Evolutionary conservation across 2,113 vertebrate genomes (phyloP).

Genomic region (Syngnathus typhle): DNA sequence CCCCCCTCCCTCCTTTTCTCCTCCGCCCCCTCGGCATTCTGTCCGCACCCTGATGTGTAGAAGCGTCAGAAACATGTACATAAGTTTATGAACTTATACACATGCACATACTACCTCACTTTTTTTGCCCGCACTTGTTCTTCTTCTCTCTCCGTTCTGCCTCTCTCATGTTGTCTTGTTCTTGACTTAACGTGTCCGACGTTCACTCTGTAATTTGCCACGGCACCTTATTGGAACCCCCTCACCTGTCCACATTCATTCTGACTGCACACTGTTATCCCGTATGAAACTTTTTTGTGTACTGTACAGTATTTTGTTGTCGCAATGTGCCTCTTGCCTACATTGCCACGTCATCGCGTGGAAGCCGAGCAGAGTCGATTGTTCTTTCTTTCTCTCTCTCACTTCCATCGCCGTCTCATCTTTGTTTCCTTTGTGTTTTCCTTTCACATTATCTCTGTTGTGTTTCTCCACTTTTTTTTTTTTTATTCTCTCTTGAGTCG

Average conservation of each 20-base stretch:
- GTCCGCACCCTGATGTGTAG: conserved; percentile 69
- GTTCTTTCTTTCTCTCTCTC: conserved; percentile 28
- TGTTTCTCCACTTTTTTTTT: conserved; percentile 56
- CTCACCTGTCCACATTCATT: conserved; percentile 61
- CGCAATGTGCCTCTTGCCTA: conserved; percentile 67
- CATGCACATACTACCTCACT: conserved; percentile 70
- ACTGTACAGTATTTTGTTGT: conserved; percentile 68
- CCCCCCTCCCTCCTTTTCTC: conserved; percentile 45
- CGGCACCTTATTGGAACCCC: conserved; percentile 47
- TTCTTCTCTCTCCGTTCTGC: conserved; percentile 51
- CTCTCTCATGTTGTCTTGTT: conserved; percentile 67
- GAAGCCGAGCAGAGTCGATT: conserved; percentile 66
- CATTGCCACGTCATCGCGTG: conserved; percentile 70
- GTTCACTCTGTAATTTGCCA: conserved; percentile 62
- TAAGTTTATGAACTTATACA: conserved; percentile 71
- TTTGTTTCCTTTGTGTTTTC: conserved; percentile 49
- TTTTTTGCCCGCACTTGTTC: conserved; percentile 61
- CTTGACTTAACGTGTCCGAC: conserved; percentile 60
- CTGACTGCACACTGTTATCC: conserved; percentile 62
- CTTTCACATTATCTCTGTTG: conserved; percentile 65
- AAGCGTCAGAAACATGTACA: conserved; percentile 71
- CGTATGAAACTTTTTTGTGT: conserved; percentile 65
- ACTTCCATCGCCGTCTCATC: conserved; percentile 21
- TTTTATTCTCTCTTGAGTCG: conserved; percentile 66
- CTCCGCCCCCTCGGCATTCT: conserved; percentile 65